phyloP scores from a whole-genome alignment of 2,888 invertebrate species.

The Sarcophaga subvicina region DNA sequence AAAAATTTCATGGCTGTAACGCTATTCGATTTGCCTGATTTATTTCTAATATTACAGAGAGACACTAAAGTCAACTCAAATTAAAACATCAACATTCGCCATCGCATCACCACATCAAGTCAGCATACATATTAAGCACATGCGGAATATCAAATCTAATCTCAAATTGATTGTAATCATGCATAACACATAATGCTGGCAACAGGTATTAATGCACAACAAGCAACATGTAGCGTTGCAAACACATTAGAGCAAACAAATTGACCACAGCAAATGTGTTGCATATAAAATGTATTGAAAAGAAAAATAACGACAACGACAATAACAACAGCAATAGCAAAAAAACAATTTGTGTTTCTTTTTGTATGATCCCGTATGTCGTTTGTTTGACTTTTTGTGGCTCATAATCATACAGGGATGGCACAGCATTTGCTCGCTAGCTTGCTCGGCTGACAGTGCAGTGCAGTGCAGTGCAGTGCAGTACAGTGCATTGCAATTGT shows the following conservation, averaged over 20 bases:
- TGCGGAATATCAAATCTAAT: background rate
- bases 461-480: no score
- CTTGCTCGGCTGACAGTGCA: background rate
- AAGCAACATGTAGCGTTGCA: constrained; percentile 28
- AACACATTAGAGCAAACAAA: constrained; percentile 68
- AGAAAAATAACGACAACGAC: no score
- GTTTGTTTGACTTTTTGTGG: constrained; percentile 22
- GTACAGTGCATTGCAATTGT: constrained; percentile 24
- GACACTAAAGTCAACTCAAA: no score
- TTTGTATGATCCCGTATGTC: constrained; percentile 50
- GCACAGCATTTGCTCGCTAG: constrained; percentile 8
- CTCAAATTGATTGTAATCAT: constrained; percentile 63
- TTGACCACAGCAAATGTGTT: constrained; percentile 65
- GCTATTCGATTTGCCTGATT: no score
- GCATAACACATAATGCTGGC: constrained; percentile 59
- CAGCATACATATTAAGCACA: no score
- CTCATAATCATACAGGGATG: constrained; percentile 19
- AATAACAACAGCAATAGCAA: background rate
- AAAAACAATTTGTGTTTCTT: background rate
- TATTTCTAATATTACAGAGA: no score
- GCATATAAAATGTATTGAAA: background rate
- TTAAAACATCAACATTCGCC: no score
- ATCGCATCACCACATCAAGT: no score
- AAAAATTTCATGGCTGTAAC: no score
- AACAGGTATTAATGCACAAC: constrained; percentile 51